Conservation (phyloP, 2,888 invertebrate genomes). For the Pharmacophagus antenor region DNA sequence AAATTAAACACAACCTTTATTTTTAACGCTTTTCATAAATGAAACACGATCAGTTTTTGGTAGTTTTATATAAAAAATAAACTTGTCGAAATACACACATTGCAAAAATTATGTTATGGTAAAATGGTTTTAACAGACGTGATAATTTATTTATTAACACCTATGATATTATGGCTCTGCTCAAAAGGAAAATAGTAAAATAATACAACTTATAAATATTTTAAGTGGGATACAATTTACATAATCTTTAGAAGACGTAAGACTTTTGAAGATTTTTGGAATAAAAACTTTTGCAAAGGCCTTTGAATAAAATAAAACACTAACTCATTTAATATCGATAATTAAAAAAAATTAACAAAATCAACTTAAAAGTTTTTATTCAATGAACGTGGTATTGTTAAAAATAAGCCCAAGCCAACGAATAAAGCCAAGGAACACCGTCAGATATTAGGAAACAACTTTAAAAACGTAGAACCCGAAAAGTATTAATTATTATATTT, state of each 20-base stretch:
- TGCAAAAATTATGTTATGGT: too few species aligned
- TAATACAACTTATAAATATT: too few species aligned
- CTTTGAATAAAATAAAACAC: too few species aligned
- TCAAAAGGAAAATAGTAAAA: not conserved
- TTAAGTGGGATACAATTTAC: too few species aligned
- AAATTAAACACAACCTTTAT: not conserved
- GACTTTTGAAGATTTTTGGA: too few species aligned
- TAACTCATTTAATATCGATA: not conserved
- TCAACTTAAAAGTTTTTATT: not conserved
- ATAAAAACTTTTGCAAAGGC: too few species aligned
- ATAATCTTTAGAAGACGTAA: too few species aligned
- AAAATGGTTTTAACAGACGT: too few species aligned
- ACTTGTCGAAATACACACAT: too few species aligned
- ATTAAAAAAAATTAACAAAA: not conserved
- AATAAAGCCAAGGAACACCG: not conserved
- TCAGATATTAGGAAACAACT: not conserved
- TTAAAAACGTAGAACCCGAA: not conserved
- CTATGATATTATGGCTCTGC: too few species aligned
- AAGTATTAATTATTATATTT: not conserved
- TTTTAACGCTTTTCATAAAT: conserved; percentile 14
- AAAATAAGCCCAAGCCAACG: not conserved
- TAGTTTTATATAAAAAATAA: not conserved
- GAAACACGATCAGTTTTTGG: not conserved
- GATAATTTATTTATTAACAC: too few species aligned
- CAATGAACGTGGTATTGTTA: not conserved